phyloP scores from a whole-genome alignment of 2,888 invertebrate species.

The Ischnura elegans region DNA sequence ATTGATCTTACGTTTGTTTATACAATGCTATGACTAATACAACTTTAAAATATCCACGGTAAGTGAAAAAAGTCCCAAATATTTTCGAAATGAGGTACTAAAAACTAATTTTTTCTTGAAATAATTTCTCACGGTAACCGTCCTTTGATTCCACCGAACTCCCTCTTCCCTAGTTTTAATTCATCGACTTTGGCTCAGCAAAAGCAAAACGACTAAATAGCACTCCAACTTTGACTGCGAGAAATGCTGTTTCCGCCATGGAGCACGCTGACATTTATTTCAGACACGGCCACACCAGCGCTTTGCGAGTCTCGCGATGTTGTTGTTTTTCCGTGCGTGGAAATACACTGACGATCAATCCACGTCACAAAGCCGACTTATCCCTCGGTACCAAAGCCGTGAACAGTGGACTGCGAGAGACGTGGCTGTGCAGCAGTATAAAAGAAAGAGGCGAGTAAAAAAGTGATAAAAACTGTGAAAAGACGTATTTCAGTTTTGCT shows the following conservation, averaged over 20 bases:
- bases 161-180: no score
- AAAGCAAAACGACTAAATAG: background rate
- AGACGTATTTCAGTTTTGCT: background rate
- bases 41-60: no score
- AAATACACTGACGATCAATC: conserved; percentile 15
- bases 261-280: background rate
- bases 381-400: background rate
- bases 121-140: no score
- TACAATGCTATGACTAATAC: no score
- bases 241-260: background rate
- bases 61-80: no score
- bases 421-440: background rate
- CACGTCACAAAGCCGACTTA: conserved; percentile 27
- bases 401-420: background rate
- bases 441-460: background rate
- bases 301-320: background rate
- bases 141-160: no score
- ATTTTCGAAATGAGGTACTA: no score
- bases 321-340: background rate
- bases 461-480: background rate
- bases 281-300: background rate
- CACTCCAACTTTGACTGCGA: background rate
- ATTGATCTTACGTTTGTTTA: no score
- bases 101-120: no score
- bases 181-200: background rate